phyloP scores from a whole-genome alignment of 2,888 invertebrate genomes.

The Lissocephala sabroskyi region DNA sequence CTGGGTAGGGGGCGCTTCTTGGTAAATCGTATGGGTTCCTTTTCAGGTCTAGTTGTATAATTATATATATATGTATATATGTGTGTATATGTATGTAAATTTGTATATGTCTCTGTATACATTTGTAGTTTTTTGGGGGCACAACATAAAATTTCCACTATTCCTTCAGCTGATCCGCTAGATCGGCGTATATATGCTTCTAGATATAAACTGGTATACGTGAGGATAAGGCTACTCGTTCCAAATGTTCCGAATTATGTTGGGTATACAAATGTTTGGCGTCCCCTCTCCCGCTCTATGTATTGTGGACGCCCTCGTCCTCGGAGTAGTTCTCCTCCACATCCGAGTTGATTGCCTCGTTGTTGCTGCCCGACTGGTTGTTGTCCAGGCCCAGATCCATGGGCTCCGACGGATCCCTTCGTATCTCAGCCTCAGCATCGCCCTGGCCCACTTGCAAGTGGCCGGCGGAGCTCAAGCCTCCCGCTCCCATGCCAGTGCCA shows the following conservation, averaged over 20 bases:
- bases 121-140: slow-evolving; percentile 30
- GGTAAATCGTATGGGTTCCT: slow-evolving; percentile 8
- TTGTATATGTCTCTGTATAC: slow-evolving; percentile 5
- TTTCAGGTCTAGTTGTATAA: slow-evolving; percentile 7
- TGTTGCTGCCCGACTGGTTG: slow-evolving; percentile 69
- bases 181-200: slow-evolving; percentile 22
- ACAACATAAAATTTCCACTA: slow-evolving; percentile 45
- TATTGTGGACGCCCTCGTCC: slow-evolving; percentile 71
- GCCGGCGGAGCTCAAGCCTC: slow-evolving; percentile 32
- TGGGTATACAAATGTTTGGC: slow-evolving; percentile 54
- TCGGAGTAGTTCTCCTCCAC: slow-evolving; percentile 71
- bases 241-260: slow-evolving; percentile 53
- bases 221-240: slow-evolving; percentile 72
- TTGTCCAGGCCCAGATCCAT: slow-evolving; percentile 71
- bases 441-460: slow-evolving; percentile 36
- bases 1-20: slow-evolving; percentile 18
- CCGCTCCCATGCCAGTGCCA: slow-evolving; percentile 37
- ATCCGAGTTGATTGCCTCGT: slow-evolving; percentile 67
- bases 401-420: slow-evolving; percentile 69
- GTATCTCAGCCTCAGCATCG: slow-evolving; percentile 48
- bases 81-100: slow-evolving; percentile 18
- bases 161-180: slow-evolving; percentile 23
- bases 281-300: slow-evolving; percentile 46
- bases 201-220: slow-evolving; percentile 70
- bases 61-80: slow-evolving; percentile 14